A percentile compares a stretch with the other conserved stretches of the same genome.
These are phyloP conservation scores for Coboldia fuscipes DNA, from an alignment of 1,140 invertebrate species.

Conservation along the genomic window DNA sequence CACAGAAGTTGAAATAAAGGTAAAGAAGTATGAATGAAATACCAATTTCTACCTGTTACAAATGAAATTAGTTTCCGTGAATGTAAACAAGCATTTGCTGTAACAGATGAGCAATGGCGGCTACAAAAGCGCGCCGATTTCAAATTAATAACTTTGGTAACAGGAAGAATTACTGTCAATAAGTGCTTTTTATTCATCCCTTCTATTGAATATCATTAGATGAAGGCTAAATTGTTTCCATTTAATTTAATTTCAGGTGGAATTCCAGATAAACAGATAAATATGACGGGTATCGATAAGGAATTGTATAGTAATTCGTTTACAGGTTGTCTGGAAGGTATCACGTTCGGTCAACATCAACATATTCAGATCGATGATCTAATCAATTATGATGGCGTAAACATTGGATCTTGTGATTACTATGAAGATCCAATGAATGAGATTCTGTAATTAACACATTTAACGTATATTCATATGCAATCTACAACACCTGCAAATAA, in stretches of 20 bases:
- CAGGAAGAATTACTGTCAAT: not conserved
- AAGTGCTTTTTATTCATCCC: not conserved
- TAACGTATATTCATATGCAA: too few species aligned
- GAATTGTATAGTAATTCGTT: constrained; percentile 22
- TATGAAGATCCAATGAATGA: too few species aligned
- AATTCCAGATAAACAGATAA: constrained; percentile 20
- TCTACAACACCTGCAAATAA: too few species aligned
- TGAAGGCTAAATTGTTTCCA: not conserved
- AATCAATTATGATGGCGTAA: constrained; percentile 26
- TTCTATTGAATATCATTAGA: not conserved
- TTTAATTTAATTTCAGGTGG: constrained; percentile 17
- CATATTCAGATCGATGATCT: constrained; percentile 23
- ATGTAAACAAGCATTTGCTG: not conserved
- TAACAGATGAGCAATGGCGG: not conserved
- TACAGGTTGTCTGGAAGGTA: constrained; percentile 23
- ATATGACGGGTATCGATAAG: constrained; percentile 15
- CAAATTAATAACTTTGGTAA: not conserved
- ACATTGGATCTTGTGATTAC: constrained; percentile 28
- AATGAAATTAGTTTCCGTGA: not conserved
- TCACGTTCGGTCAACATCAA: constrained; percentile 15
- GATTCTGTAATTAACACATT: too few species aligned
- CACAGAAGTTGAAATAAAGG: too few species aligned
- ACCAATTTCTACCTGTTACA: too few species aligned
- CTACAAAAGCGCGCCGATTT: not conserved
- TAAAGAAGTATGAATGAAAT: too few species aligned